phyloP scores from a whole-genome alignment of 2,888 invertebrate species.

The Thymelicus sylvestris region DNA sequence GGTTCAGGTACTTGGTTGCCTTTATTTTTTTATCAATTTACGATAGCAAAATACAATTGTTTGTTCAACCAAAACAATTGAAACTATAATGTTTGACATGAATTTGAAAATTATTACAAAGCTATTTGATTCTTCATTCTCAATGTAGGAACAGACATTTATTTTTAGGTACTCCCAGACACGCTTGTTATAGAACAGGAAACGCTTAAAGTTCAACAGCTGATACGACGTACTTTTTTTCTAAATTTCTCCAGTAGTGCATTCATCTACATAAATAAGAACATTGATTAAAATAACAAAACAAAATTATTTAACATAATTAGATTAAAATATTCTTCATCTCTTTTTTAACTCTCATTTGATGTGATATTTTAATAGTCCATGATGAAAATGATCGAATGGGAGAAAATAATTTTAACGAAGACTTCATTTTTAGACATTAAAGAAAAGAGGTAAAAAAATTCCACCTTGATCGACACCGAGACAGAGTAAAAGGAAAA shows the following conservation, averaged over 20 bases:
- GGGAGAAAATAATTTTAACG: too few species aligned
- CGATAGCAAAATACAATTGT: too few species aligned
- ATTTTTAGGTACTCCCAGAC: conserved; percentile 33
- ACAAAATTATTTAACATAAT: too few species aligned
- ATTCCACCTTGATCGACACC: not conserved
- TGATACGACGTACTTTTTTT: conserved; percentile 11
- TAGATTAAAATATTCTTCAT: too few species aligned
- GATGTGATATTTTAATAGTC: not conserved
- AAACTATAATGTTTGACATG: not conserved
- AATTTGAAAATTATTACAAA: not conserved
- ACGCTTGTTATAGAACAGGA: conserved; percentile 35
- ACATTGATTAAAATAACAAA: too few species aligned
- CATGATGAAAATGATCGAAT: too few species aligned
- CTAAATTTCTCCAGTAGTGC: not conserved
- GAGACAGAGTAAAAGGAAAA: not conserved
- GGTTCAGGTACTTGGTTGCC: too few species aligned
- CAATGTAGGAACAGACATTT: conserved; percentile 7
- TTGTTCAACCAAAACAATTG: not conserved
- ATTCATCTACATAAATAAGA: too few species aligned
- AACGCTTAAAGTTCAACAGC: conserved; percentile 28
- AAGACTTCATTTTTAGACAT: not conserved
- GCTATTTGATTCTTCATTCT: conserved; percentile 5
- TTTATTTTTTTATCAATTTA: too few species aligned
- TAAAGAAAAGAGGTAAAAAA: not conserved
- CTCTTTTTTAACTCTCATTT: too few species aligned